Percentiles rank a stretch among this genome's conserved stretches.
Evolutionary conservation across 2,888 invertebrate species (phyloP).

Genomic region (Malthinus seriepunctatus): DNA sequence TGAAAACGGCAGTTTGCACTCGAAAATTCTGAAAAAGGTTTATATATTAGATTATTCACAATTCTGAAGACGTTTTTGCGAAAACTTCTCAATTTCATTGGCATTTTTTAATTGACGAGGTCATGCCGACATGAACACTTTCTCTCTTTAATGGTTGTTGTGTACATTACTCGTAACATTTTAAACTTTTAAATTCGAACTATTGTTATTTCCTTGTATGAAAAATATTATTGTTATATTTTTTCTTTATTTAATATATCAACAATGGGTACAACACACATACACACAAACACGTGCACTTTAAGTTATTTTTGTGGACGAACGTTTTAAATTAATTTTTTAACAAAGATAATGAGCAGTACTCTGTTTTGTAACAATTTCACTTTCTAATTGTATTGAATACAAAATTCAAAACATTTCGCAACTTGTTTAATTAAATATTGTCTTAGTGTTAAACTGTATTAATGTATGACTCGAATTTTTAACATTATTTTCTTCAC

Average conservation of each 20-base stretch:
- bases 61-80: no score
- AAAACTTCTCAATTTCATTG: no score
- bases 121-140: constrained; percentile 10
- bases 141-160: constrained; percentile 7
- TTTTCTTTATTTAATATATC: not conserved
- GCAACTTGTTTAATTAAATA: constrained; percentile 9
- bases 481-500: no score
- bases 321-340: constrained; percentile 11
- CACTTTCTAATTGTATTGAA: constrained; percentile 26
- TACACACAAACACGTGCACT: constrained; percentile 7
- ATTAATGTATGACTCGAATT: not conserved
- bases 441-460: not conserved
- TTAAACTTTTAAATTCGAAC: constrained; percentile 9
- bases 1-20: no score
- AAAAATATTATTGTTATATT: not conserved
- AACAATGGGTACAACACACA: constrained; percentile 1
- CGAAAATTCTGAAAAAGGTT: no score
- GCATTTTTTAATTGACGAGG: not conserved
- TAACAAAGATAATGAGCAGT: constrained; percentile 14
- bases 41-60: no score
- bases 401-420: constrained; percentile 17
- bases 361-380: constrained; percentile 18
- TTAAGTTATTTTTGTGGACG: not conserved
- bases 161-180: not conserved
- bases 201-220: constrained; percentile 12